phyloP scores from a whole-genome alignment of 2,888 invertebrate species.

The Cosmia pyralina region DNA sequence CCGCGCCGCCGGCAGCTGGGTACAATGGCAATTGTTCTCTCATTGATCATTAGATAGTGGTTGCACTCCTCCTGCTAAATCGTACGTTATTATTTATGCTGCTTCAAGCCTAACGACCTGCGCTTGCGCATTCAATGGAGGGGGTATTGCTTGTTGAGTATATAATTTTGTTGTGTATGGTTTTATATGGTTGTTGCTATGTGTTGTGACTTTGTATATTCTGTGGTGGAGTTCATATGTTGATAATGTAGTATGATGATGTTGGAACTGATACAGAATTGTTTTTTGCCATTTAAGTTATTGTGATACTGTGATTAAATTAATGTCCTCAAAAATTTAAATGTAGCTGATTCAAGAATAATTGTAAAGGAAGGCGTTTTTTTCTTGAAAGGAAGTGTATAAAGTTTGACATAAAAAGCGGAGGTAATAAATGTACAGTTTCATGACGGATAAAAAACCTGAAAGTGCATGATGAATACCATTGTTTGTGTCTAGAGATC shows the following conservation, averaged over 20 bases:
- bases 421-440: neutral
- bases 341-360: neutral
- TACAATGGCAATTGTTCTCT: conserved; percentile 86
- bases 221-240: neutral
- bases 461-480: conserved; percentile 1
- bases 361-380: too few relatives aligned
- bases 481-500: conserved; percentile 20
- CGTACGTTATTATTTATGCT: conserved; percentile 73
- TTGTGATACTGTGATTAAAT: neutral
- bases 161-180: conserved; percentile 61
- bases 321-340: neutral
- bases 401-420: too few relatives aligned
- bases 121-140: conserved; percentile 54
- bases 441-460: neutral
- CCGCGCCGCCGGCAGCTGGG: conserved; percentile 82
- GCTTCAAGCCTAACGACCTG: conserved; percentile 68
- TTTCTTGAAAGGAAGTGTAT: neutral
- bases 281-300: neutral
- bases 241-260: neutral
- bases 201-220: conserved; percentile 19
- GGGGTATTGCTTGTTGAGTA: conserved; percentile 62
- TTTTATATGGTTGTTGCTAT: conserved; percentile 36
- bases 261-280: too few relatives aligned
- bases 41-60: conserved; percentile 76
- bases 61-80: conserved; percentile 72